These are phyloP conservation scores for Petromus typicus DNA, from an alignment of 2,113 vertebrate genomes.

Conservation along the genomic window DNA sequence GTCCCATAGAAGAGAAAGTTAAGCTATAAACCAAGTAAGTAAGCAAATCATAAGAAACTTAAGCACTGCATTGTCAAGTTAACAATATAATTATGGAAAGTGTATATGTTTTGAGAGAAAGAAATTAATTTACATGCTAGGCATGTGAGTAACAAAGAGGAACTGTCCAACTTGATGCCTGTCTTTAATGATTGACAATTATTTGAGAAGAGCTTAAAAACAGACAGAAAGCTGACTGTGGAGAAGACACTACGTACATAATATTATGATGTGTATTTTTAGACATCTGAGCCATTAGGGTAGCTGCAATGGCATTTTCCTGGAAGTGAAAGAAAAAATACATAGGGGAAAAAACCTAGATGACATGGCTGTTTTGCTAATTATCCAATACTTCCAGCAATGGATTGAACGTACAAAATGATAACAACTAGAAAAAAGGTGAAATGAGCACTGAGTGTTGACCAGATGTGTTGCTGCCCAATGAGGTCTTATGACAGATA, in stretches of 20 bases:
- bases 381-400: neutral
- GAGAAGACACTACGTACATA: neutral
- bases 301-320: neutral
- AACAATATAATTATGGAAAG: neutral
- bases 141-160: neutral
- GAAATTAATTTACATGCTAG: neutral
- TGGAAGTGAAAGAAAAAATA: neutral
- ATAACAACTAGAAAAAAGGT: neutral
- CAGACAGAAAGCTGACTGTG: neutral
- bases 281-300: neutral
- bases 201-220: neutral
- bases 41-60: neutral
- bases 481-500: neutral
- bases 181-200: neutral
- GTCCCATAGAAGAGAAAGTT: neutral
- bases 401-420: neutral
- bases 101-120: neutral
- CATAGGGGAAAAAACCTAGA: neutral
- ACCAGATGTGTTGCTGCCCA: neutral
- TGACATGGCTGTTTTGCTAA: neutral
- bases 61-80: neutral
- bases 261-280: neutral
- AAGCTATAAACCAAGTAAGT: neutral
- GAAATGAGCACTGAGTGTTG: neutral
- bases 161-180: neutral